phyloP scores from a whole-genome alignment of 2,113 vertebrate genomes.

The Sigmodon hispidus region DNA sequence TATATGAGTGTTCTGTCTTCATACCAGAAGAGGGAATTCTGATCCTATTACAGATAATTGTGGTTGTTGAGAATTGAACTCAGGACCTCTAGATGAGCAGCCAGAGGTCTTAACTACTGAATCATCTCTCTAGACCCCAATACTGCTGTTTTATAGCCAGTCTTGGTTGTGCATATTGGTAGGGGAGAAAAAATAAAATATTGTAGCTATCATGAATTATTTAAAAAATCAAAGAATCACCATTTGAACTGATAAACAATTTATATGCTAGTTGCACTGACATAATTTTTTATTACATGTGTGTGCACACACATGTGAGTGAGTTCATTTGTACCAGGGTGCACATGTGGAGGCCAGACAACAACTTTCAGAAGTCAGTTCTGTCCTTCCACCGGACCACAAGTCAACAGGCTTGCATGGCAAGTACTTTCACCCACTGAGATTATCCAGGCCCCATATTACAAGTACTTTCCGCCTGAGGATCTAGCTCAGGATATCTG shows the following conservation, averaged over 20 bases:
- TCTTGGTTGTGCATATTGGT: constrained; percentile 34
- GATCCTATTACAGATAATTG: not conserved
- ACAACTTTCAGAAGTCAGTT: not conserved
- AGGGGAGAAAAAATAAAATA: not conserved
- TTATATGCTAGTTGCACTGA: constrained; percentile 24
- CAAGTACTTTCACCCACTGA: not conserved
- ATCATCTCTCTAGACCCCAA: not conserved
- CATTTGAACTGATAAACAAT: not conserved
- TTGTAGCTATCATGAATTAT: constrained; percentile 33
- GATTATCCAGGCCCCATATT: not conserved
- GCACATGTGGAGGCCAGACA: not conserved
- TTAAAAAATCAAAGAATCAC: constrained; percentile 25
- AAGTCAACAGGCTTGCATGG: not conserved
- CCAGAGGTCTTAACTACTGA: not conserved
- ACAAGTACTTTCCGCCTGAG: not conserved
- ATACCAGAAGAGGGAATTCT: not conserved
- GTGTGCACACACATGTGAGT: too few species aligned
- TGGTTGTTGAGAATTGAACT: not conserved
- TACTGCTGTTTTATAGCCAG: constrained; percentile 43
- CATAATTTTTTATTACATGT: not conserved
- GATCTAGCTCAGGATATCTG: not conserved
- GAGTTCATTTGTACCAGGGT: not conserved
- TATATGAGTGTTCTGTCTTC: not conserved
- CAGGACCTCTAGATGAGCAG: not conserved
- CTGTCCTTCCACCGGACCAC: not conserved